phyloP scores from a whole-genome alignment of 2,888 invertebrate genomes.

The Apamea monoglypha region DNA sequence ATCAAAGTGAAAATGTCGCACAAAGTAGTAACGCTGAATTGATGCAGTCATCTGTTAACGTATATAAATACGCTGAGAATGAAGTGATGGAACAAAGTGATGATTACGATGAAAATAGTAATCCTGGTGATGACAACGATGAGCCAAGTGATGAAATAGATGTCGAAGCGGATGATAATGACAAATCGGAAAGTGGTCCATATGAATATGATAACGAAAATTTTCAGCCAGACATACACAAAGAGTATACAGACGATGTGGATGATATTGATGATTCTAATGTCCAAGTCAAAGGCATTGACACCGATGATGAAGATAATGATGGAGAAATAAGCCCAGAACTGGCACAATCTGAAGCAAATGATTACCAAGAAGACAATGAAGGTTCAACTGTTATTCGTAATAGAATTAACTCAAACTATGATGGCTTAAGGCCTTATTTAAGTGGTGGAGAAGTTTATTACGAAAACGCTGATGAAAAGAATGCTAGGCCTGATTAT shows the following conservation, averaged over 20 bases:
- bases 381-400: constrained; percentile 62
- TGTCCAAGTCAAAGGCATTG: constrained; percentile 59
- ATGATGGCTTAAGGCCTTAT: constrained; percentile 73
- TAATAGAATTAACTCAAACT: constrained; percentile 72
- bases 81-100: constrained; percentile 66
- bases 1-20: constrained; percentile 54
- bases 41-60: constrained; percentile 77
- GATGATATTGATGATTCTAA: constrained; percentile 61
- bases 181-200: constrained; percentile 16
- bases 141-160: constrained; percentile 44
- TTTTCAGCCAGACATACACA: constrained; percentile 63
- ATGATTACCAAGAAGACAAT: constrained; percentile 48
- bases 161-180: constrained; percentile 47
- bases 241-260: constrained; percentile 61
- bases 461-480: constrained; percentile 70
- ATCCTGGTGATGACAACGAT: constrained; percentile 42
- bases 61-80: constrained; percentile 75
- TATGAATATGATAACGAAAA: constrained; percentile 27
- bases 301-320: constrained; percentile 54
- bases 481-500: constrained; percentile 62
- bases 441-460: constrained; percentile 73
- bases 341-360: constrained; percentile 29
- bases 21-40: constrained; percentile 71
- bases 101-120: constrained; percentile 46
- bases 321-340: constrained; percentile 50